Evolutionary conservation across 2,797 vertebrate genomes (phyloP).

Genomic region (Argentina silus): DNA sequence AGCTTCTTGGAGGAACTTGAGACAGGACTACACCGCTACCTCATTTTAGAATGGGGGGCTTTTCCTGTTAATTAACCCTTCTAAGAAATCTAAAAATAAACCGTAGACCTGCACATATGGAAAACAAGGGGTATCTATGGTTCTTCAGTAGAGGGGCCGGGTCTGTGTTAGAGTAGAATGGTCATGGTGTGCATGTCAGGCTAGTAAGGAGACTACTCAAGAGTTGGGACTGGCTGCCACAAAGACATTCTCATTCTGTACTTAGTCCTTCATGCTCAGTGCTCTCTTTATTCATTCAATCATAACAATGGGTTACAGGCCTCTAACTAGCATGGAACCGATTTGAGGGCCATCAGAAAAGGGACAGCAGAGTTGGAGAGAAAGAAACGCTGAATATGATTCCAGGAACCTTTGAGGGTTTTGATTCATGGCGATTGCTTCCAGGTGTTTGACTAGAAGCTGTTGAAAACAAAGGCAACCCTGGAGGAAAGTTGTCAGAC

Average conservation of each 20-base stretch:
- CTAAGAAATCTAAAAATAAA: slow-evolving; percentile 54
- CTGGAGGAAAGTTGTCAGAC: background rate
- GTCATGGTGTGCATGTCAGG: background rate
- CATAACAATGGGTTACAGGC: background rate
- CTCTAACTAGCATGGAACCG: background rate
- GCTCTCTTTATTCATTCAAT: background rate
- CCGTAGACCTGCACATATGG: background rate
- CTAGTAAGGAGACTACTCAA: background rate
- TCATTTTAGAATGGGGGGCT: slow-evolving; percentile 47
- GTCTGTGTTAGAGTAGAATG: background rate
- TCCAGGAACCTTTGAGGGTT: slow-evolving; percentile 26
- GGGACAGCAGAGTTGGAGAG: background rate
- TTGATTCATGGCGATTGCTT: slow-evolving; percentile 45
- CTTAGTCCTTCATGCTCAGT: background rate
- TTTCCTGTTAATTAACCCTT: slow-evolving; percentile 62
- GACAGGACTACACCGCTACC: background rate
- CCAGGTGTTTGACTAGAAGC: slow-evolving; percentile 52
- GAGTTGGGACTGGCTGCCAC: slow-evolving; percentile 11
- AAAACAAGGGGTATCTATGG: background rate
- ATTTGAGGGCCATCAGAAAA: slow-evolving; percentile 1
- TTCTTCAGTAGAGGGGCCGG: background rate
- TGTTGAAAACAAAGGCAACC: slow-evolving; percentile 33
- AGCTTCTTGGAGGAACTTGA: background rate
- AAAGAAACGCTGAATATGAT: slow-evolving; percentile 26
- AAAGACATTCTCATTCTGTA: background rate